These are phyloP conservation scores for Ptilonorhynchus violaceus DNA, from an alignment of 2,113 vertebrate species.

Conservation along the genomic window DNA sequence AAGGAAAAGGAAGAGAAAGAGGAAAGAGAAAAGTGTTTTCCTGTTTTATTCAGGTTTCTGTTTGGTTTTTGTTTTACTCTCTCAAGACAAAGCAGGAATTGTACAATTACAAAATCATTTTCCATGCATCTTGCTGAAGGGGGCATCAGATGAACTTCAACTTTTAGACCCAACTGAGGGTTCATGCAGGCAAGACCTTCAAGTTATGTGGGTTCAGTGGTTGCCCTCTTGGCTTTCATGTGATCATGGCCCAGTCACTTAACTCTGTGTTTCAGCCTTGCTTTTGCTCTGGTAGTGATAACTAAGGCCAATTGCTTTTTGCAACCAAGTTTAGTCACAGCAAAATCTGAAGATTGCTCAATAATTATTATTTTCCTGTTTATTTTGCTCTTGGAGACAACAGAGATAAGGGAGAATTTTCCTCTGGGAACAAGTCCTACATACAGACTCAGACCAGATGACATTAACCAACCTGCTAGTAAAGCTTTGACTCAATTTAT, in stretches of 20 bases:
- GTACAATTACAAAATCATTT: neutral
- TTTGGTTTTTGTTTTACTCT: neutral
- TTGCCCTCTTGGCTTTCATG: neutral
- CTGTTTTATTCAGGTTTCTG: neutral
- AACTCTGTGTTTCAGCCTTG: neutral
- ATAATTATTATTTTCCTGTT: neutral
- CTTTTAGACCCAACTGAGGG: neutral
- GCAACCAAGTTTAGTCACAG: neutral
- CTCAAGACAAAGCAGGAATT: neutral
- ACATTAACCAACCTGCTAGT: neutral
- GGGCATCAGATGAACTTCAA: neutral
- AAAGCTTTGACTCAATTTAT: neutral
- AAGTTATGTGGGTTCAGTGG: neutral
- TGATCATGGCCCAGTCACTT: neutral
- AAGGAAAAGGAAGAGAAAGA: neutral
- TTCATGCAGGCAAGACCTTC: neutral
- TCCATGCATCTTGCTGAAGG: neutral
- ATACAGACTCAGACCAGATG: neutral
- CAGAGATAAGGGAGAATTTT: neutral
- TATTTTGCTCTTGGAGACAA: neutral
- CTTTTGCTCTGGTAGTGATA: neutral
- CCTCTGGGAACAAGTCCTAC: neutral
- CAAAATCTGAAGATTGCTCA: neutral
- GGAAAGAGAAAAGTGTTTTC: neutral
- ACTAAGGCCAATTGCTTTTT: neutral